A percentile compares a stretch with the other conserved stretches of the same genome.
Evolutionary conservation across 1,140 invertebrate genomes (phyloP).

Genomic region (Hyles vespertilio): DNA sequence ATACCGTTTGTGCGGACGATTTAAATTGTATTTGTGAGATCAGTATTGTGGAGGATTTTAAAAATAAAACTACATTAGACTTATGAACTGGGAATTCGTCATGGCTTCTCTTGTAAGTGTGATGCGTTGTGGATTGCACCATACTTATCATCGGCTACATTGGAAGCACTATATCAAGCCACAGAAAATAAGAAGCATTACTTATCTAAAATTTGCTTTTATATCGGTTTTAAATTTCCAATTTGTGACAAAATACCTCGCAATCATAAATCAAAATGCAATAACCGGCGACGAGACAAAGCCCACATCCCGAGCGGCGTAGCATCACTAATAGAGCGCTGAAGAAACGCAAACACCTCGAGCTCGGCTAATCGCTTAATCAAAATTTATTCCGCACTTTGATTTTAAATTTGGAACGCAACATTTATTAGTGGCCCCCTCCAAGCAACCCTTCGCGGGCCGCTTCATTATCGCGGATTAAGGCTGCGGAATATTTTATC

Average conservation of each 20-base stretch:
- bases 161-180: no score
- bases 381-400: slow-evolving; percentile 75
- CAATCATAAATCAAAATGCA: slow-evolving; percentile 27
- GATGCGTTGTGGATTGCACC: no score
- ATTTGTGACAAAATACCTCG: background rate
- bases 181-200: no score
- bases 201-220: no score
- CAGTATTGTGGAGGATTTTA: no score
- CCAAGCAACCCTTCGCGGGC: slow-evolving; percentile 63
- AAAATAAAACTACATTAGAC: no score
- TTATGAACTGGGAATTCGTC: no score
- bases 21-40: no score
- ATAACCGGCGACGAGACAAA: background rate
- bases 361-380: slow-evolving; percentile 70
- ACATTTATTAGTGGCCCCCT: slow-evolving; percentile 71
- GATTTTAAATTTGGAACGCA: slow-evolving; percentile 74
- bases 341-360: slow-evolving; percentile 64
- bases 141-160: no score
- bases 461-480: slow-evolving; percentile 74
- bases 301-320: slow-evolving; percentile 2
- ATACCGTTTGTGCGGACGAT: no score
- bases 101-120: no score
- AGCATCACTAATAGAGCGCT: slow-evolving; percentile 35
- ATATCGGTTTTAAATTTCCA: no score
- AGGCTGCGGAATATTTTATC: slow-evolving; percentile 72